A percentile compares a stretch with the other conserved stretches of the same genome.
Evolutionary conservation across 2,888 invertebrate genomes (phyloP).

Genomic region (Agrochola macilenta): DNA sequence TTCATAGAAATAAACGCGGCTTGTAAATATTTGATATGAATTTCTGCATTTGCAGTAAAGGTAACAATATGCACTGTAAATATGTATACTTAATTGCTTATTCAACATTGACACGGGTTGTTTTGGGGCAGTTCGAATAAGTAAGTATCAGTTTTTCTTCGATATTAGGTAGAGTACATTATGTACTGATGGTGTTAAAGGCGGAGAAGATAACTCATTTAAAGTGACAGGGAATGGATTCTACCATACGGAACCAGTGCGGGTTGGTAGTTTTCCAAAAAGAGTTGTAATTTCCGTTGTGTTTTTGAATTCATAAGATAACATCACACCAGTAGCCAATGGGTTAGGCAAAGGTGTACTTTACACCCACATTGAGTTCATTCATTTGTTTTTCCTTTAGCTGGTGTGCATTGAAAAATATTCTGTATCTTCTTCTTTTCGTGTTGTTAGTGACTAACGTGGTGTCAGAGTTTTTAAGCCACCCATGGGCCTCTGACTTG

Average conservation of each 20-base stretch:
- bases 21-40: conserved; percentile 22
- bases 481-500: no score
- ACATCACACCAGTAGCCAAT: no score
- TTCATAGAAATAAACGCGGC: conserved; percentile 15
- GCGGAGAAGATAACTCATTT: no score
- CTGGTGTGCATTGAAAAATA: background rate
- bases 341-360: no score
- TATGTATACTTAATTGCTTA: conserved; percentile 16
- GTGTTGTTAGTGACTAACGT: no score
- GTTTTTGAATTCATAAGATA: background rate
- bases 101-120: background rate
- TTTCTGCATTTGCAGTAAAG: conserved; percentile 26
- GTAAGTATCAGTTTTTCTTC: background rate
- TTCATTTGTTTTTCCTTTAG: no score
- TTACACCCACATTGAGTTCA: no score
- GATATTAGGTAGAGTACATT: background rate
- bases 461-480: no score
- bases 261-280: background rate
- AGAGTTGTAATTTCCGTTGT: background rate
- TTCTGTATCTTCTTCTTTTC: no score
- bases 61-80: background rate
- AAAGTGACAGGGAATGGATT: background rate
- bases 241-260: background rate
- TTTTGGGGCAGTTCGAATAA: background rate
- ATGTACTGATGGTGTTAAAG: background rate